A percentile compares a stretch with the other conserved stretches of the same genome.
phyloP scores from a whole-genome alignment of 2,888 invertebrate species.

The Phania funesta region DNA sequence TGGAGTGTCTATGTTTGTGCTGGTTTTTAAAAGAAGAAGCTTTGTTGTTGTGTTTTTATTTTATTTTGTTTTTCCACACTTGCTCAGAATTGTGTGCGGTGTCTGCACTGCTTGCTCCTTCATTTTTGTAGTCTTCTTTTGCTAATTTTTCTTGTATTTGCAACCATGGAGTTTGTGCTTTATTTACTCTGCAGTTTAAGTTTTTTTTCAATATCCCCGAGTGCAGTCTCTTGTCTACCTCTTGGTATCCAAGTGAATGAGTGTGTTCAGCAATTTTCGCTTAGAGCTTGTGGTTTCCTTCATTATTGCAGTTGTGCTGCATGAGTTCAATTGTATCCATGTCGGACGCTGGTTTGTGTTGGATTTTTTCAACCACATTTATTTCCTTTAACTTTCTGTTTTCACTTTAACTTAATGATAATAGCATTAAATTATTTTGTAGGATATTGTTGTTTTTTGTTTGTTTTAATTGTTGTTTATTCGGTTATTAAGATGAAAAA shows the following conservation, averaged over 20 bases:
- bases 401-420: not conserved
- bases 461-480: too few species aligned
- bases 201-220: slow-evolving; percentile 14
- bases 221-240: slow-evolving; percentile 30
- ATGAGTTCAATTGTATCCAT: slow-evolving; percentile 8
- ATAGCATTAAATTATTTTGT: not conserved
- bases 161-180: slow-evolving; percentile 22
- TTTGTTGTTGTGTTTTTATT: slow-evolving; percentile 13
- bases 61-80: slow-evolving; percentile 4
- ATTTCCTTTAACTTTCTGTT: not conserved
- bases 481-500: too few species aligned
- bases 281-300: slow-evolving; percentile 11
- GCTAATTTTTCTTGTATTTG: slow-evolving; percentile 33
- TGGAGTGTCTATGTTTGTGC: slow-evolving; percentile 5
- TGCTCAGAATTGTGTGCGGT: not conserved
- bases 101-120: slow-evolving; percentile 33
- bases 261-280: not conserved
- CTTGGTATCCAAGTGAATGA: not conserved
- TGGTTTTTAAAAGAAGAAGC: slow-evolving; percentile 18
- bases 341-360: not conserved
- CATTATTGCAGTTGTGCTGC: not conserved
- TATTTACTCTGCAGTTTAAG: slow-evolving; percentile 12
- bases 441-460: not conserved
- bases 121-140: slow-evolving; percentile 43
- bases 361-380: not conserved